Evolutionary conservation across 2,888 invertebrate genomes (phyloP).

Genomic region (Atrina japonica): DNA sequence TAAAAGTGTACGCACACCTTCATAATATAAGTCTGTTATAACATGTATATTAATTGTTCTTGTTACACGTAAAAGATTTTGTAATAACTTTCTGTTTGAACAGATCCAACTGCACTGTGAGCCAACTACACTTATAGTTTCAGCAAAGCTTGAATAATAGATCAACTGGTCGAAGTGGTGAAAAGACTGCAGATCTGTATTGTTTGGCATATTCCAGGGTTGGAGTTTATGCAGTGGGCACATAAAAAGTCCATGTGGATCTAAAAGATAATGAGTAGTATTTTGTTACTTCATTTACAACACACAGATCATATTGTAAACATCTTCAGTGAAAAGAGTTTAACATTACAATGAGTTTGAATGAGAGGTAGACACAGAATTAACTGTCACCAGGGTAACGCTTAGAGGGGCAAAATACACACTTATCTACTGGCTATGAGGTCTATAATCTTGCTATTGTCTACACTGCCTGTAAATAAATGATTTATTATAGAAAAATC

Average conservation of each 20-base stretch:
- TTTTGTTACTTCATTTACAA: background rate
- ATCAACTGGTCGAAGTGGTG: slow-evolving; percentile 29
- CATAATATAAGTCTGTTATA: slow-evolving; percentile 34
- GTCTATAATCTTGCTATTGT: no score
- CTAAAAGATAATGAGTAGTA: slow-evolving; percentile 16
- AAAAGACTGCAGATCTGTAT: background rate
- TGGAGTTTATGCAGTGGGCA: slow-evolving; percentile 38
- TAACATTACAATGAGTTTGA: background rate
- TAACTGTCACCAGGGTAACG: no score
- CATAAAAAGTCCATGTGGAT: slow-evolving; percentile 34
- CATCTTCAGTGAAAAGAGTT: slow-evolving; percentile 7
- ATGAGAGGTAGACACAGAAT: no score
- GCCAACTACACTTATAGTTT: slow-evolving; percentile 30
- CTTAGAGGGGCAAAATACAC: no score
- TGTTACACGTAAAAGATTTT: slow-evolving; percentile 21
- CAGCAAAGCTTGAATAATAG: slow-evolving; percentile 33
- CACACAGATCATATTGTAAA: background rate
- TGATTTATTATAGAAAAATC: no score
- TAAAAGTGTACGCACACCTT: slow-evolving; percentile 25
- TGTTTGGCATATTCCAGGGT: slow-evolving; percentile 20
- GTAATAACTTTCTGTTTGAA: slow-evolving; percentile 19
- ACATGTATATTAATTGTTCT: slow-evolving; percentile 31
- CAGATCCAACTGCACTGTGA: slow-evolving; percentile 42
- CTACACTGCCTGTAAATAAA: no score
- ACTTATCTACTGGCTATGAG: no score